Evolutionary conservation across 2,113 vertebrate genomes (phyloP).

Genomic region (Turdus rufiventris): DNA sequence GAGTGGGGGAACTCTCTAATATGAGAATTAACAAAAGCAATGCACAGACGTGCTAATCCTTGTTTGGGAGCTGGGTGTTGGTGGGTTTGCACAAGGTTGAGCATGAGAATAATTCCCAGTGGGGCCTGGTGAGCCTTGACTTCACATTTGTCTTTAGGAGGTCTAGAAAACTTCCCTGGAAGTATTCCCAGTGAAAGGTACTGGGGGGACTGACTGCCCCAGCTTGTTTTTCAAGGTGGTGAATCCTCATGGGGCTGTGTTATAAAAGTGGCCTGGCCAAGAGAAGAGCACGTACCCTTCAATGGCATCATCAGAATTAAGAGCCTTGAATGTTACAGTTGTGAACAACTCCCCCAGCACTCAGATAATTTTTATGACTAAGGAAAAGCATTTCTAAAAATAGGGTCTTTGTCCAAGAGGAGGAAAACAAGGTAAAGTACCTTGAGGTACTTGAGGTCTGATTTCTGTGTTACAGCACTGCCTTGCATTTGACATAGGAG

Average conservation of each 20-base stretch:
- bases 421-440: neutral
- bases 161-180: neutral
- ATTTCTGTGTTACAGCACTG: neutral
- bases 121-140: neutral
- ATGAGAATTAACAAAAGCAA: neutral
- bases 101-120: neutral
- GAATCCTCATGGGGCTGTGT: neutral
- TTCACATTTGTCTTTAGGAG: neutral
- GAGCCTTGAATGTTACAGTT: neutral
- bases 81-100: neutral
- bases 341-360: fast-evolving
- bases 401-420: neutral
- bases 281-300: neutral
- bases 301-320: neutral
- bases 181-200: neutral
- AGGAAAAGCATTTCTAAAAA: neutral
- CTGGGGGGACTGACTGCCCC: neutral
- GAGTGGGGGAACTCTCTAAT: neutral
- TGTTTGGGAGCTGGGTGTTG: neutral
- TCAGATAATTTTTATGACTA: neutral
- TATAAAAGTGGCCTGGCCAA: neutral
- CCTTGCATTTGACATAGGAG: neutral
- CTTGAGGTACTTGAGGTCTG: neutral
- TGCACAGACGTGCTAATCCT: neutral
- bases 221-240: neutral